phyloP scores from a whole-genome alignment of 2,113 vertebrate genomes.

The Larimichthys polyactis region DNA sequence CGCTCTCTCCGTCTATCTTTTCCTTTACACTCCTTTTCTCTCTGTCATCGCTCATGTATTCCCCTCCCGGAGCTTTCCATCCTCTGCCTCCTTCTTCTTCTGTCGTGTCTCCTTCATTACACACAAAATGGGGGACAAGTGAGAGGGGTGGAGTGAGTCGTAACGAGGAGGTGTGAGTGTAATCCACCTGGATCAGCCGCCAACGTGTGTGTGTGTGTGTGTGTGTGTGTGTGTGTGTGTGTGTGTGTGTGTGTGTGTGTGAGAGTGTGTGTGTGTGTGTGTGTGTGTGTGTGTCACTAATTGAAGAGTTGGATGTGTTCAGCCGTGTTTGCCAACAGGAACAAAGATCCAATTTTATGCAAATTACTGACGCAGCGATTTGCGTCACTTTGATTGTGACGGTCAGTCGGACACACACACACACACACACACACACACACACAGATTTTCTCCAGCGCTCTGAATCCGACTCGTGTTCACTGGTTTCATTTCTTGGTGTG shows the following conservation, averaged over 20 bases:
- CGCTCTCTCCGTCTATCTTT: background rate
- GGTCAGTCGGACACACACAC: slow-evolving; percentile 39
- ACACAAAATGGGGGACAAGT: slow-evolving; percentile 19
- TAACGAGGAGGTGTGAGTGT: slow-evolving; percentile 13
- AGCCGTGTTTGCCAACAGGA: slow-evolving; percentile 60
- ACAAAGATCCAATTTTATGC: slow-evolving; percentile 69
- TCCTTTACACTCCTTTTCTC: background rate
- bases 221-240: background rate
- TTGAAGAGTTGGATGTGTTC: slow-evolving; percentile 42
- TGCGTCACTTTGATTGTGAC: slow-evolving; percentile 58
- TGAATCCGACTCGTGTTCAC: too few species aligned
- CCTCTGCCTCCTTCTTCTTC: slow-evolving; percentile 1
- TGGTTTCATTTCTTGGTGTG: too few species aligned
- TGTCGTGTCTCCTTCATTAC: slow-evolving; percentile 46
- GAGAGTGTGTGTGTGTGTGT: background rate
- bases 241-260: slow-evolving; percentile 1
- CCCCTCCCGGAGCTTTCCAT: slow-evolving; percentile 17
- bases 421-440: slow-evolving; percentile 19
- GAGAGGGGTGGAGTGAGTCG: slow-evolving; percentile 27
- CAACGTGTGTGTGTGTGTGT: background rate
- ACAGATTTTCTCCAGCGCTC: background rate
- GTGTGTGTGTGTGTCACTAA: slow-evolving; percentile 26
- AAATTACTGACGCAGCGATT: slow-evolving; percentile 52
- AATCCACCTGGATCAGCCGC: slow-evolving; percentile 28
- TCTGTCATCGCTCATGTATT: background rate